A percentile compares a stretch with the other conserved stretches of the same genome.
Conservation (phyloP, 2,888 invertebrate species). For the Drosophila anomalata region DNA sequence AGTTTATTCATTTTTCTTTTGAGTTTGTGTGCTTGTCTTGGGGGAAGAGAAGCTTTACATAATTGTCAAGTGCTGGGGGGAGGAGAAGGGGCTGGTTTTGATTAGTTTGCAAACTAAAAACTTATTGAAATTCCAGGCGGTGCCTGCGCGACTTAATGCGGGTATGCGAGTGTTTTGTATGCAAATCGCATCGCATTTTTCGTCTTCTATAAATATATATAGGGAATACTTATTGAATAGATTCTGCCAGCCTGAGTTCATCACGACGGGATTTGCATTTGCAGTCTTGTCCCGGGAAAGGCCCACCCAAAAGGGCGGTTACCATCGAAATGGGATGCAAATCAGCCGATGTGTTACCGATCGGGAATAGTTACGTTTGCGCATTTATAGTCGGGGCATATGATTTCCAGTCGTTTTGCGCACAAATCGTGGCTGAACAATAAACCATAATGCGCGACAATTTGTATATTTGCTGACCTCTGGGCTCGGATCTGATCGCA, state of each 20-base stretch:
- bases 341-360: slow-evolving; percentile 21
- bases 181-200: slow-evolving; percentile 58
- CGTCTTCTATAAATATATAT: slow-evolving; percentile 15
- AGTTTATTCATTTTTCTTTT: slow-evolving; percentile 75
- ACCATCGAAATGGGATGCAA: slow-evolving; percentile 21
- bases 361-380: slow-evolving; percentile 29
- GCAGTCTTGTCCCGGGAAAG: slow-evolving; percentile 32
- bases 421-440: slow-evolving; percentile 41
- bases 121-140: slow-evolving; percentile 60
- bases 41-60: slow-evolving; percentile 62
- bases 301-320: slow-evolving; percentile 32
- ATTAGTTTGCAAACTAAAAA: slow-evolving; percentile 53
- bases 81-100: slow-evolving; percentile 34
- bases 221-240: slow-evolving; percentile 4
- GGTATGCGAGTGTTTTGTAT: slow-evolving; percentile 62
- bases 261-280: slow-evolving; percentile 62
- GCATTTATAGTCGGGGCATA: slow-evolving; percentile 13
- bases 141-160: slow-evolving; percentile 30
- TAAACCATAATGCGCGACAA: slow-evolving; percentile 65
- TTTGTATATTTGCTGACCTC: slow-evolving; percentile 81
- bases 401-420: slow-evolving; percentile 27
- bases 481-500: slow-evolving; percentile 82
- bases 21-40: slow-evolving; percentile 44
- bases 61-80: slow-evolving; percentile 62
- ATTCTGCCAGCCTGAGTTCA: slow-evolving; percentile 49